These are phyloP conservation scores for Dasyprocta punctata DNA, from an alignment of 2,113 vertebrate genomes.

Conservation along the genomic window DNA sequence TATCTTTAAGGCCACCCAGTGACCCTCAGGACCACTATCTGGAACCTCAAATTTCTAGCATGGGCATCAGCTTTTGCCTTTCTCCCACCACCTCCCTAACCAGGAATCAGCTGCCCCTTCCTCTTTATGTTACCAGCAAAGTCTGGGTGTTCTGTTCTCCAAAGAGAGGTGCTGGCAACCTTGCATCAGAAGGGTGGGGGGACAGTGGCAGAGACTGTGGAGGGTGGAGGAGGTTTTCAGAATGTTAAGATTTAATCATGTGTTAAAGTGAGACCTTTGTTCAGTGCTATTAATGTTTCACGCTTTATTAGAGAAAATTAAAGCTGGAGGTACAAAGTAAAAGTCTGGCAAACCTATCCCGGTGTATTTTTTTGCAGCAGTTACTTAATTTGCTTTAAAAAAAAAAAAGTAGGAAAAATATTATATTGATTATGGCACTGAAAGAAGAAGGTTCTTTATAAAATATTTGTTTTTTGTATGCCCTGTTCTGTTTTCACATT, in stretches of 20 bases:
- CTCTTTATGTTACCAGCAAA: background rate
- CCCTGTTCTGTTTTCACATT: background rate
- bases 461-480: background rate
- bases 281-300: background rate
- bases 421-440: background rate
- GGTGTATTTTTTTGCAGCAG: background rate
- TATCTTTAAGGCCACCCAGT: too few relatives aligned
- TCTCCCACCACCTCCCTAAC: background rate
- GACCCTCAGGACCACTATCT: background rate
- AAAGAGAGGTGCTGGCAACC: background rate
- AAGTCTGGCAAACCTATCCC: background rate
- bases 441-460: background rate
- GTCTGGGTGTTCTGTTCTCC: background rate
- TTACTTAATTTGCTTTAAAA: background rate
- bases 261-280: background rate
- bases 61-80: background rate
- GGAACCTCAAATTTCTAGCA: background rate
- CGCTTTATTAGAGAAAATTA: background rate
- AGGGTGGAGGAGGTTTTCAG: too few relatives aligned
- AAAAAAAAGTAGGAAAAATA: background rate
- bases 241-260: background rate
- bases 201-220: background rate
- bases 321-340: background rate
- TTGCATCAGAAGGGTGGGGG: too few relatives aligned
- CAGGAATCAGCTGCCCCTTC: background rate